Base-by-base conservation (phyloP, 2,113 vertebrate genomes). In the Leptobrachium leishanense region DNA sequence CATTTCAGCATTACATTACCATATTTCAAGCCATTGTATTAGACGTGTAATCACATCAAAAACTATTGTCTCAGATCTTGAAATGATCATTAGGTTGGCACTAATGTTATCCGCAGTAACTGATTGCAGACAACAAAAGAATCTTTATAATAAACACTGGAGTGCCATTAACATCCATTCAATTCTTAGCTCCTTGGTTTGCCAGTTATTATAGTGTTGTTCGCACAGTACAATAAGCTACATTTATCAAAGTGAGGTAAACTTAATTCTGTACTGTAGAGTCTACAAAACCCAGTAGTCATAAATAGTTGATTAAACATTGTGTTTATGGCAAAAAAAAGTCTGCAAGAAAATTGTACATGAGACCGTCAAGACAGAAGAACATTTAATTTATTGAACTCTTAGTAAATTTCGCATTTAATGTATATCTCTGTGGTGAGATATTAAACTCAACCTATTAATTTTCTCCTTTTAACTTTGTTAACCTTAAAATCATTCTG, bases 31-130 rank as follows among this genome's bases (percentile, higher is more conserved):
- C 57, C 72, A 81, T 81, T 81, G 53, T 68, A 68, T 81, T 74
- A 50, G 72, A 81, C 64, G 9, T 79, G 78, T 81, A 81, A 81
- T 81, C 78, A 81, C 72, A 81, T 81, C 78, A 68, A 65, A 74
- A 74, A 81, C 71, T 74, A 74, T 81, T 81, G 69, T 81, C 78
- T 68, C 41, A 81, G 78, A 81, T 67, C 76, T 70, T 44, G 65
- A 81, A 74, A 81, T 68, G 78, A 81, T 81, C 72, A 81, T 81
- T 81, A 81, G 72, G 62, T n/a, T 81, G 71, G 65, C 78, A 74
- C 71, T 81, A 81, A 81, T 74, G 78, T 81, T 68, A 81, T 81
- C 71, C 55, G 20, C 78, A 74, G 41, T 74, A 72, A 81, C 65
- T 74, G 54, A 81, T 81, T 81, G 57, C 65, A 53, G 41, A 31